Evolutionary conservation across 2,797 vertebrate genomes (phyloP).

Genomic region (Poecile montanus): DNA sequence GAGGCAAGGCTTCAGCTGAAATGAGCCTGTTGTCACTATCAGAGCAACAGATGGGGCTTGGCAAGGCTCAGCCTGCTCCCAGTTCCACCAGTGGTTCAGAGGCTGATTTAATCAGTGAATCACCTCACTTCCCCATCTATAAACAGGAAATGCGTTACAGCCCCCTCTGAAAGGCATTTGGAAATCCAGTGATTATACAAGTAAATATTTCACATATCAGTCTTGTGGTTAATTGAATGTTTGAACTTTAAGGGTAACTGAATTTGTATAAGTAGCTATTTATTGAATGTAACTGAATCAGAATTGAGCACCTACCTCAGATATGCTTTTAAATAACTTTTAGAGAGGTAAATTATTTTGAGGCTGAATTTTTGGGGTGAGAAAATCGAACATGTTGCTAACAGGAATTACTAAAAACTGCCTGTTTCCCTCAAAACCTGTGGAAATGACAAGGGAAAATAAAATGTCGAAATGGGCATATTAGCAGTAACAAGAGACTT

Average conservation of each 20-base stretch:
- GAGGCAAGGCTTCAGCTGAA: neutral
- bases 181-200: neutral
- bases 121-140: neutral
- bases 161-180: neutral
- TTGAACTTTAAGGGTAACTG: neutral
- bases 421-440: neutral
- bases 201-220: neutral
- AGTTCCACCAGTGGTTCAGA: neutral
- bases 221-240: neutral
- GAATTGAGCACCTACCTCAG: neutral
- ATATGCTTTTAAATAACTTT: neutral
- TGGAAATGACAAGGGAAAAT: neutral
- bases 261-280: neutral
- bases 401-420: neutral
- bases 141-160: neutral
- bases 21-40: neutral
- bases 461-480: neutral
- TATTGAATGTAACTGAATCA: neutral
- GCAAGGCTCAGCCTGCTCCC: neutral
- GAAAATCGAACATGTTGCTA: neutral
- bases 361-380: neutral
- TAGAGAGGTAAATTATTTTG: conserved; percentile 5
- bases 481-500: neutral
- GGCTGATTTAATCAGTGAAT: neutral
- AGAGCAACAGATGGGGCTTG: neutral